Evolutionary conservation across 2,797 vertebrate species (phyloP).

Genomic region (Acanthurus tractus): DNA sequence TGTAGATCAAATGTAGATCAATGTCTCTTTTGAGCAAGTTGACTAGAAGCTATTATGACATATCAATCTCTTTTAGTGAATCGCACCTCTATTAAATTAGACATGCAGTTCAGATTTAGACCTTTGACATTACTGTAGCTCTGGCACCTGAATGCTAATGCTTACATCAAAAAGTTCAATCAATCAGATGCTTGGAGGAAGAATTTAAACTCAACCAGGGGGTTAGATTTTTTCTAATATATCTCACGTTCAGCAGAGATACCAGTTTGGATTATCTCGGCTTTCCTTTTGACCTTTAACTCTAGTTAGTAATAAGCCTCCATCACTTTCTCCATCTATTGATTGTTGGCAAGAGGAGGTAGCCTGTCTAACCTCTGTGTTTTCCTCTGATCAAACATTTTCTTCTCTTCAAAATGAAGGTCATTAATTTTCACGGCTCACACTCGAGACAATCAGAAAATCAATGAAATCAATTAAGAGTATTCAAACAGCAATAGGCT

Average conservation of each 20-base stretch:
- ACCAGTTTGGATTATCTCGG: constrained; percentile 17
- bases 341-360: constrained; percentile 44
- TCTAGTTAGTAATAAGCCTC: constrained; percentile 31
- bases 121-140: constrained; percentile 56
- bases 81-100: constrained; percentile 61
- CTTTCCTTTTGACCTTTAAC: constrained; percentile 37
- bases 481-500: constrained; percentile 45
- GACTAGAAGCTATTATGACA: constrained; percentile 51
- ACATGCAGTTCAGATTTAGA: constrained; percentile 56
- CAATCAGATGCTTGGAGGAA: constrained; percentile 24
- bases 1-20: constrained; percentile 64
- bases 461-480: constrained; percentile 66
- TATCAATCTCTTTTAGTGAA: constrained; percentile 27
- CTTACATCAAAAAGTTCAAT: constrained; percentile 36
- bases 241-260: constrained; percentile 14
- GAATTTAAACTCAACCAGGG: constrained; percentile 19
- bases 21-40: constrained; percentile 57
- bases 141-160: constrained; percentile 59
- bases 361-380: constrained; percentile 21
- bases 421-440: constrained; percentile 50
- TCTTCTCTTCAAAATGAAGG: constrained; percentile 45
- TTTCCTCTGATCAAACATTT: constrained; percentile 24
- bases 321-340: constrained; percentile 56
- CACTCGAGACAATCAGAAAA: constrained; percentile 37
- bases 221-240: constrained; percentile 20